A percentile compares a stretch with the other conserved stretches of the same genome.
phyloP scores from a whole-genome alignment of 2,888 invertebrate genomes.

The Busseola fusca region DNA sequence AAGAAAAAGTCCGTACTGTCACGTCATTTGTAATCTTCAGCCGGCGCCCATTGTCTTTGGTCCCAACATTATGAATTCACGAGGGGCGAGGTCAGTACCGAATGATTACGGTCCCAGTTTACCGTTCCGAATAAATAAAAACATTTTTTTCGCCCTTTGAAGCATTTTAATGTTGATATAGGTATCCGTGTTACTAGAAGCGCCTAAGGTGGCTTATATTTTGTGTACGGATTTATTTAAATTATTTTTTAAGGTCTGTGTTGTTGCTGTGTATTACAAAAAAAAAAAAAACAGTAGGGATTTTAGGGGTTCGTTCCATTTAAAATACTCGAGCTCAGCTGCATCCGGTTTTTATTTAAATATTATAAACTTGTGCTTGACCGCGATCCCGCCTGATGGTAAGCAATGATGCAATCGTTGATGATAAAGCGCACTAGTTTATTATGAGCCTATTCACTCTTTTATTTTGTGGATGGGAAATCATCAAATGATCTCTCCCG shows the following conservation, averaged over 20 bases:
- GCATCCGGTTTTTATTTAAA: too few species aligned
- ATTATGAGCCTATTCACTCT: too few species aligned
- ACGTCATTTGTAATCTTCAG: slow-evolving; percentile 52
- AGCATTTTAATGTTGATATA: slow-evolving; percentile 41
- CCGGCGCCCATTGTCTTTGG: slow-evolving; percentile 42
- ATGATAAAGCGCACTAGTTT: too few species aligned
- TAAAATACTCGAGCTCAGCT: not conserved
- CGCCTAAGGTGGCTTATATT: slow-evolving; percentile 24
- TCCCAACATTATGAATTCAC: slow-evolving; percentile 57
- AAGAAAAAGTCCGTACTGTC: slow-evolving; percentile 21
- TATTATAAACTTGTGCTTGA: too few species aligned
- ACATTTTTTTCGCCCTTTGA: slow-evolving; percentile 35
- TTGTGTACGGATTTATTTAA: slow-evolving; percentile 26
- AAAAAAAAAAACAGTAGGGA: too few species aligned
- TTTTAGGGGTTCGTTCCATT: not conserved
- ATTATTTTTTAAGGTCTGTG: slow-evolving; percentile 17
- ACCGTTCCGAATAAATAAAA: slow-evolving; percentile 43
- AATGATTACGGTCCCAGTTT: slow-evolving; percentile 54
- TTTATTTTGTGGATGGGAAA: too few species aligned
- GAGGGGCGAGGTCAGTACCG: slow-evolving; percentile 48
- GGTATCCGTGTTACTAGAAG: slow-evolving; percentile 18
- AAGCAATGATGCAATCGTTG: too few species aligned
- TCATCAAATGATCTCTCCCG: too few species aligned
- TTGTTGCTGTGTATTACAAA: slow-evolving; percentile 13
- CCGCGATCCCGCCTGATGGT: too few species aligned